Evolutionary conservation across 2,888 invertebrate genomes (phyloP), one percentile per base, ranked within the genome.

Genomic region (Hoplodrina ambigua): DNA sequence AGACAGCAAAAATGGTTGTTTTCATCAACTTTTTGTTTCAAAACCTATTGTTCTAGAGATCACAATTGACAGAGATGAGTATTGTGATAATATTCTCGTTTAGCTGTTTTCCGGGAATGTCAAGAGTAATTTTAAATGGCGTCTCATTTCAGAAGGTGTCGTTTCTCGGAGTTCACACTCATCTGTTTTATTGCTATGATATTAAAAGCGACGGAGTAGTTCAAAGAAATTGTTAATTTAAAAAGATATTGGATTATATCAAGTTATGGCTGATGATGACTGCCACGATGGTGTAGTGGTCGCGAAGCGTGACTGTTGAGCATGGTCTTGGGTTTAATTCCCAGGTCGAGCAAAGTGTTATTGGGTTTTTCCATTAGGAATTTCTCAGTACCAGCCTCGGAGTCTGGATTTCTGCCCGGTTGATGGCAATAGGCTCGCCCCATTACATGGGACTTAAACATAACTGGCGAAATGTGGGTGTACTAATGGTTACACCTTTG

Each of bases 41-140:
- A 84, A 85, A 55, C 68, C 88, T 83, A 89, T 92, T 91, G 90
- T 92, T 90, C 87, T 84, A 74, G 57, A 76, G 75, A 82, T 84
- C 77, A 78, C 83, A 81, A 87, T 88, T 86, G 86, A 82, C 85
- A 77, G 77, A 86, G 89, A 87, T 86, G 79, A 81, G 79, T 80
- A 72, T 81, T 61, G 69, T 75, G 88, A 89, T 90, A 88, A 86
- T 86, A 72, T 75, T 78, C 79, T 83, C 81, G 81, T 88, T 86
- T 80, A 80, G 76, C 80, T 78, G 78, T 78, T 25, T 62, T 68
- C 13, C 46, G 20, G 44, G 33, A 58, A 55, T 64, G 37, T 60
- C 10, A 55, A 5, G 11, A 60, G 44, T 41, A 33, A 58, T 46
- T 60, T 55, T 17, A 50, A 69, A 60, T 60, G 30, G 46, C 50